A percentile compares a stretch with the other conserved stretches of the same genome.
These are phyloP conservation scores for Malurus splendens DNA, from an alignment of 2,797 vertebrate genomes.

Conservation along the genomic window DNA sequence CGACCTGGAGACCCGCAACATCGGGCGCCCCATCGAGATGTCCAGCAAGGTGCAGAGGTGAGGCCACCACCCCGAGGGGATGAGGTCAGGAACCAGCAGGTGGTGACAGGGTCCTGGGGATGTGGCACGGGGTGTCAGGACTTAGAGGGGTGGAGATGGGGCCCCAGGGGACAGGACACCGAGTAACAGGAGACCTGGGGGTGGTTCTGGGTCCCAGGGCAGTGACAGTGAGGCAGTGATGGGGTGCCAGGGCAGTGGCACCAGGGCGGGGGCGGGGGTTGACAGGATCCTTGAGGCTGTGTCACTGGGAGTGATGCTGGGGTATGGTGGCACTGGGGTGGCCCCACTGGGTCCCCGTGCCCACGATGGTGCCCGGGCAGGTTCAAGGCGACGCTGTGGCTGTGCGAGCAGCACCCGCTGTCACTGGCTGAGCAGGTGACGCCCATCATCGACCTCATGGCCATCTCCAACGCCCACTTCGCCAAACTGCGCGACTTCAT, in stretches of 20 bases:
- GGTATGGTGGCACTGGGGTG: not conserved
- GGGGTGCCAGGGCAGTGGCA: not conserved
- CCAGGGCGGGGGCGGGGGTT: fast-evolving
- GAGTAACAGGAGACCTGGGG: not conserved
- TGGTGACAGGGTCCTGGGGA: not conserved
- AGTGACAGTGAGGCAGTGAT: not conserved
- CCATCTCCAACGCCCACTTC: constrained; percentile 94
- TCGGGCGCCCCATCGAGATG: constrained; percentile 90
- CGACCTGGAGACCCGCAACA: constrained; percentile 87
- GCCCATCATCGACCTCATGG: constrained; percentile 96
- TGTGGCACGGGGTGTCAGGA: not conserved
- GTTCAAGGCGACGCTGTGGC: constrained; percentile 93
- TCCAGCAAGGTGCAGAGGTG: constrained; percentile 94
- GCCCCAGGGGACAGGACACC: fast-evolving
- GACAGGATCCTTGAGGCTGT: fast-evolving
- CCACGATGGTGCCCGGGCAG: constrained; percentile 52
- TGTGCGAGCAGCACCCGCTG: constrained; percentile 90
- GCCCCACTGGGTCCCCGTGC: fast-evolving
- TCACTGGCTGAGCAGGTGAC: constrained; percentile 94
- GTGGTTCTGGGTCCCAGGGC: fast-evolving
- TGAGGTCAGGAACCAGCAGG: fast-evolving
- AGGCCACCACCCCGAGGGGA: not conserved
- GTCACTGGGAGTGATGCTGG: no score
- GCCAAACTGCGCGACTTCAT: constrained; percentile 95
- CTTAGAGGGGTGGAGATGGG: fast-evolving